Evolutionary conservation across 2,797 vertebrate genomes (phyloP), one percentile per base, ranked within the genome.

Genomic region (Hippoglossus hippoglossus): DNA sequence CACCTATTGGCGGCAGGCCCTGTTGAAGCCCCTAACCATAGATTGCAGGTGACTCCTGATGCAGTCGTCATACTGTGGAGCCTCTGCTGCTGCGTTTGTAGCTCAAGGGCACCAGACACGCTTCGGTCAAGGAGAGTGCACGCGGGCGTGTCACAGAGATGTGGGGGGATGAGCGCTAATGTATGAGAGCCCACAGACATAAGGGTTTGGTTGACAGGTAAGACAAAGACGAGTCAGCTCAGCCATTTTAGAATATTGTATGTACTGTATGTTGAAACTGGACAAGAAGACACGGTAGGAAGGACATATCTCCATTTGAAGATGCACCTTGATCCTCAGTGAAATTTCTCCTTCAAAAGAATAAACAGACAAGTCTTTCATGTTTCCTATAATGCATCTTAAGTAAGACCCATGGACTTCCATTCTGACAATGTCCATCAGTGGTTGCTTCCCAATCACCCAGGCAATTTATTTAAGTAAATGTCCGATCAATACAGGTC

Each of bases 401-500:
- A 47, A 31, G 53, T 36, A 15, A 51, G 49, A 75, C 22, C 71
- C 4, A 10, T 50, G 49, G 76, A 66, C 59, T 67, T 62, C 36
- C 58, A 56, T 41, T 73, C 66, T 80, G 73, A 80, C 67, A 63
- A 41, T 62, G 58, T 36, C 76, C 84, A 73, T 82, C 82, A 87
- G 76, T 44, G 73, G 67, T 71, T 63, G 67, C 81, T 83, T 93
- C 84, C 75, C 85, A 90, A 90, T 87, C 77, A 86, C 83, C 58
- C 64, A 79, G 66, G 88, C 88, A 85, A 91, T 94, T 93, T 90
- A 93, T 94, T 91, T 91, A 90, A 92, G 90, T 91, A 92, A 94
- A 93, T 63, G 87, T 89, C 78, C 80, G 77, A 94, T 94, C 92
- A 90, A 94, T 94, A 94, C 79, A 73, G 76, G 80, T 75, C 76